These are phyloP conservation scores for Balearica regulorum DNA, from an alignment of 2,797 vertebrate genomes.

Conservation along the genomic window DNA sequence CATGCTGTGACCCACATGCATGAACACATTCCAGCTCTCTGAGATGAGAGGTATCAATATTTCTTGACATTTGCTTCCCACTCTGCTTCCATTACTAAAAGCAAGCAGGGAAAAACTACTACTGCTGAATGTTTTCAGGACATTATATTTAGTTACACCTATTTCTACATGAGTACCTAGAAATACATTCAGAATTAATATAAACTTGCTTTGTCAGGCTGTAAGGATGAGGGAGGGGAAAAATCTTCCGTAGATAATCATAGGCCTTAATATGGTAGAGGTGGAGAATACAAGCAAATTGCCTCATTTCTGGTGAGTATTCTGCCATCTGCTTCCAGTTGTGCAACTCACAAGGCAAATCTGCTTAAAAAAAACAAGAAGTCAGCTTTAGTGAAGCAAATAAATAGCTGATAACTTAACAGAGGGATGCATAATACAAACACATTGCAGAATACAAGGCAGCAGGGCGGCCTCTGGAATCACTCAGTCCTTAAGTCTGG, in stretches of 20 bases:
- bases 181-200: neutral
- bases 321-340: slow-evolving; percentile 57
- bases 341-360: slow-evolving; percentile 53
- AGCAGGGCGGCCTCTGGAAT: neutral
- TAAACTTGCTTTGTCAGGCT: slow-evolving; percentile 70
- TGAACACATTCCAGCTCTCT: neutral
- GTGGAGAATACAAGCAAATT: slow-evolving; percentile 62
- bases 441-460: neutral
- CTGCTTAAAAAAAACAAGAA: slow-evolving; percentile 9
- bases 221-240: slow-evolving; percentile 67
- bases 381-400: neutral
- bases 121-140: neutral
- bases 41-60: neutral
- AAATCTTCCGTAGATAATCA: slow-evolving; percentile 56
- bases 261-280: slow-evolving; percentile 63
- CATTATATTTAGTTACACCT: neutral
- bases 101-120: neutral
- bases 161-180: neutral
- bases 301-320: slow-evolving; percentile 68
- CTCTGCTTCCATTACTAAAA: neutral
- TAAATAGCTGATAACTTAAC: neutral
- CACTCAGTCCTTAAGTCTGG: neutral
- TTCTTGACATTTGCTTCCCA: neutral
- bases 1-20: neutral
- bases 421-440: neutral